A percentile compares a stretch with the other conserved stretches of the same genome.
These are phyloP conservation scores for Hemichromis elongatus DNA, from an alignment of 2,113 vertebrate species.

Conservation along the genomic window DNA sequence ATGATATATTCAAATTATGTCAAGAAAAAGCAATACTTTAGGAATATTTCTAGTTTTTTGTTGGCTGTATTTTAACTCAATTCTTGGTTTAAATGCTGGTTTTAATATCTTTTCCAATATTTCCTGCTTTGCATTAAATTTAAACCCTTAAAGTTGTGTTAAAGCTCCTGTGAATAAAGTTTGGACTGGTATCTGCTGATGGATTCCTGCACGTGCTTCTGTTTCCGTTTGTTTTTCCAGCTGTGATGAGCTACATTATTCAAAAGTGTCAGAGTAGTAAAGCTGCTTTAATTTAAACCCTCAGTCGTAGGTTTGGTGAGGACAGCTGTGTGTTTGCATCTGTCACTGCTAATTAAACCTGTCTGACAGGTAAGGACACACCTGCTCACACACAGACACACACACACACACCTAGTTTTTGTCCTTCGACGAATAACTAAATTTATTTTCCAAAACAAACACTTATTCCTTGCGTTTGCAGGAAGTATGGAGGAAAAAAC, in stretches of 20 bases:
- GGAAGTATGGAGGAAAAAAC: no score
- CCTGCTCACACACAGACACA: neutral
- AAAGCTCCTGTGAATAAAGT: neutral
- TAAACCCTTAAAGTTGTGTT: neutral
- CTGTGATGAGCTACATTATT: neutral
- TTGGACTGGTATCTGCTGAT: neutral
- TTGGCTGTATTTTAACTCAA: neutral
- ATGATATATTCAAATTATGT: neutral
- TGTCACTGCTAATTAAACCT: constrained; percentile 21
- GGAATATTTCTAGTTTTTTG: neutral
- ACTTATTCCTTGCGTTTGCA: neutral
- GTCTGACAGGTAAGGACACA: constrained; percentile 29
- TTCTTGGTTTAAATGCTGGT: neutral
- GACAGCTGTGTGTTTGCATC: neutral
- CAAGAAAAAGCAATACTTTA: neutral
- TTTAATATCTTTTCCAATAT: neutral
- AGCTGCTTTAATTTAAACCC: neutral
- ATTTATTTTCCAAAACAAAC: neutral
- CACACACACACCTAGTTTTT: neutral
- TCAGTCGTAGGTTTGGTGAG: neutral
- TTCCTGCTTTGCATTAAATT: neutral
- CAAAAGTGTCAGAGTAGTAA: neutral
- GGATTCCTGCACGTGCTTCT: neutral
- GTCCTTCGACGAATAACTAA: neutral
- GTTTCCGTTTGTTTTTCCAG: neutral